Evolutionary conservation across 2,888 invertebrate species (phyloP).

Genomic region (Pegoplata infirma): DNA sequence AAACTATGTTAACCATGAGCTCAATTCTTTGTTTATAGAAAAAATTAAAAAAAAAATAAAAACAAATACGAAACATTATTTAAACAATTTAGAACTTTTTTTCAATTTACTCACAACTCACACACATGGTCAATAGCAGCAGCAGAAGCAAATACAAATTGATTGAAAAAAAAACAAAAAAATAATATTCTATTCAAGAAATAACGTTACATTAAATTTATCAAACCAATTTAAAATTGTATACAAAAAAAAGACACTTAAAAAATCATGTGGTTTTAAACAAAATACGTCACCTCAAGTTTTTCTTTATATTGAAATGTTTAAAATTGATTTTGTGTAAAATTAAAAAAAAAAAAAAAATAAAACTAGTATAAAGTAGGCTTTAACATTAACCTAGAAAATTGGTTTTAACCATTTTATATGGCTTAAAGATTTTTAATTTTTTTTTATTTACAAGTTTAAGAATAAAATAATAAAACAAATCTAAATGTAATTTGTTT

Average conservation of each 20-base stretch:
- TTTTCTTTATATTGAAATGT: constrained; percentile 23
- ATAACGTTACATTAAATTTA: constrained; percentile 56
- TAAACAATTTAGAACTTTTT: constrained; percentile 57
- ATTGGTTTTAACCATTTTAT: constrained; percentile 23
- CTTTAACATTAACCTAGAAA: constrained; percentile 64
- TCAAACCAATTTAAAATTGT: neutral
- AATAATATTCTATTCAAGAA: no score
- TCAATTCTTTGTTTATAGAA: constrained; percentile 58
- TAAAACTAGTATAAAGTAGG: constrained; percentile 43
- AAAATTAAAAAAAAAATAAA: neutral
- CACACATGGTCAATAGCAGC: constrained; percentile 47
- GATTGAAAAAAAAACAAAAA: constrained; percentile 40
- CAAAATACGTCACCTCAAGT: constrained; percentile 53
- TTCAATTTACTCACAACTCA: constrained; percentile 3
- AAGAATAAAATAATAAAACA: constrained; percentile 47
- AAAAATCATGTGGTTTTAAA: constrained; percentile 29
- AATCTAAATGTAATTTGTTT: constrained; percentile 55
- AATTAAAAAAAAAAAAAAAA: neutral
- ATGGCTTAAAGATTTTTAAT: neutral
- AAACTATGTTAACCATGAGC: constrained; percentile 62
- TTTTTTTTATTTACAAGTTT: constrained; percentile 40
- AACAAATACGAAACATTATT: constrained; percentile 19
- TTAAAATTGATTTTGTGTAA: neutral
- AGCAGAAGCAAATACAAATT: constrained; percentile 7
- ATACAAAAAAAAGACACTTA: neutral